Evolutionary conservation across 2,888 invertebrate genomes (phyloP).

Genomic region (Sarcophaga subvicina): DNA sequence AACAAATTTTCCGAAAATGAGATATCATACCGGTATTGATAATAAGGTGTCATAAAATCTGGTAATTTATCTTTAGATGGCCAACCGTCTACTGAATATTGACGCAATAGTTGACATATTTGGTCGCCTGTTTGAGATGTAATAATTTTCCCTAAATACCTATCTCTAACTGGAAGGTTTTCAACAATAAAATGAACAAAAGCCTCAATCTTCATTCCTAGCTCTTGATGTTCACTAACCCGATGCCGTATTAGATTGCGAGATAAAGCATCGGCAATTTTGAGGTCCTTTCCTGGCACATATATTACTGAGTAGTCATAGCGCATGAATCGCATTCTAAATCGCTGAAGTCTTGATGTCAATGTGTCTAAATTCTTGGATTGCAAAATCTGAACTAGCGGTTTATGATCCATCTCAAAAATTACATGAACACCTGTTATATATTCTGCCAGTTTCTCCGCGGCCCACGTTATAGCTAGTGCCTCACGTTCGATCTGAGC

Average conservation of each 20-base stretch:
- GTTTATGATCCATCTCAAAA: constrained; percentile 44
- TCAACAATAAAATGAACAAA: constrained; percentile 42
- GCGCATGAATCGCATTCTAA: constrained; percentile 37
- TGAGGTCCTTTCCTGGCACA: constrained; percentile 36
- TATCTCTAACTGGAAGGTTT: constrained; percentile 44
- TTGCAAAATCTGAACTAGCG: constrained; percentile 36
- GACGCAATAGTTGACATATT: constrained; percentile 15
- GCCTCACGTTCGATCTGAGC: neutral
- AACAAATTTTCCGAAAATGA: too few relatives aligned
- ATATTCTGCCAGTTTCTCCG: constrained; percentile 22
- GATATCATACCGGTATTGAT: neutral
- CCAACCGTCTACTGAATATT: constrained; percentile 47
- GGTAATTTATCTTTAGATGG: constrained; percentile 37
- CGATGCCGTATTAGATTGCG: constrained; percentile 16
- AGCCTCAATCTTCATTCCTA: constrained; percentile 30
- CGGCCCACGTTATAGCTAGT: neutral
- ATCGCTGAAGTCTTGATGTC: constrained; percentile 16
- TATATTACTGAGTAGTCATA: constrained; percentile 38
- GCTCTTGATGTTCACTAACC: constrained; percentile 17
- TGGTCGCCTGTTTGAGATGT: constrained; percentile 20
- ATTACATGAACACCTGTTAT: neutral
- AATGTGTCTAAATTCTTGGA: constrained; percentile 31
- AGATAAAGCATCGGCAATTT: constrained; percentile 41
- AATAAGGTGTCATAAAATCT: constrained; percentile 35
- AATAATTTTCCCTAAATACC: constrained; percentile 27